phyloP scores from a whole-genome alignment of 1,140 invertebrate species.

The Samia ricini region DNA sequence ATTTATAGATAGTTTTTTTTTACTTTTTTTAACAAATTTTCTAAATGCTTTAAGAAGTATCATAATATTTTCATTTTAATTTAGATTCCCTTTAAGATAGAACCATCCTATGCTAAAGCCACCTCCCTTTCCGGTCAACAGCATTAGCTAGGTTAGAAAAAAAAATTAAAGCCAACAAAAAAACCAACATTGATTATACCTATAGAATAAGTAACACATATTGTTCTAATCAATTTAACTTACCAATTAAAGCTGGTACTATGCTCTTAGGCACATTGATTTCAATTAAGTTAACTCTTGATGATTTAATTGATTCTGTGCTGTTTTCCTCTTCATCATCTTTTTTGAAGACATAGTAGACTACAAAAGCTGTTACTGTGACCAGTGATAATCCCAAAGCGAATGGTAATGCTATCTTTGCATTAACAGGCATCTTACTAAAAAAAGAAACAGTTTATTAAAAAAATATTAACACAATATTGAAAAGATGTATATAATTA shows the following conservation, averaged over 20 bases:
- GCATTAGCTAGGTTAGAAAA: no score
- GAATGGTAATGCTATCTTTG: slow-evolving; percentile 52
- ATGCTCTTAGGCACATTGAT: slow-evolving; percentile 61
- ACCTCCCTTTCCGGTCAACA: no score
- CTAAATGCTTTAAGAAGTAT: no score
- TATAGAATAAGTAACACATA: not conserved
- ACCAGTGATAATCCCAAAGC: slow-evolving; percentile 60
- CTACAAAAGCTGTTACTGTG: slow-evolving; percentile 61
- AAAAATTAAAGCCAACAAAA: no score
- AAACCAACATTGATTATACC: no score
- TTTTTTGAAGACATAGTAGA: slow-evolving; percentile 65
- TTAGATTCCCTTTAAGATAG: no score
- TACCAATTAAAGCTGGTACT: slow-evolving; percentile 66
- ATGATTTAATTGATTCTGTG: slow-evolving; percentile 43
- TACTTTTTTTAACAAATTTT: no score
- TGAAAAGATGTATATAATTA: not conserved
- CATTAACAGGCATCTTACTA: slow-evolving; percentile 54
- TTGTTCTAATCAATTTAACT: slow-evolving; percentile 18
- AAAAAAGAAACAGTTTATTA: slow-evolving; percentile 26
- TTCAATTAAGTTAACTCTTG: slow-evolving; percentile 57
- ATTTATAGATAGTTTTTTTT: no score
- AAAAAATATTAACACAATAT: not conserved
- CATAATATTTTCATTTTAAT: no score
- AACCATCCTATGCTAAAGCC: no score
- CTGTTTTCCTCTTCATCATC: slow-evolving; percentile 56